These are phyloP conservation scores for Leptobrachium leishanense DNA, from an alignment of 2,113 vertebrate genomes.

Conservation along the genomic window DNA sequence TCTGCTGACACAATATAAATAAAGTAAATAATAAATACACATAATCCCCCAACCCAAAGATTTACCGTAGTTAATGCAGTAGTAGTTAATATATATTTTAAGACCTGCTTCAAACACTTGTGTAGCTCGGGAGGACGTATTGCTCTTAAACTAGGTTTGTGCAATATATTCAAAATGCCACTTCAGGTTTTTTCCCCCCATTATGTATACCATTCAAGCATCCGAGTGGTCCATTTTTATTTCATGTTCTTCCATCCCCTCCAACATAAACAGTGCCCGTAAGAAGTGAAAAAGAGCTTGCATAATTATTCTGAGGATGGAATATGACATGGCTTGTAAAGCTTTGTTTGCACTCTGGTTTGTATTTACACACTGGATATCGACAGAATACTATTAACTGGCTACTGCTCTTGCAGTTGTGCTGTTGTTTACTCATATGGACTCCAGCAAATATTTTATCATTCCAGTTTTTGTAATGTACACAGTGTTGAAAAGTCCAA, in stretches of 20 bases:
- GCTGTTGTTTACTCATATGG: slow-evolving; percentile 44
- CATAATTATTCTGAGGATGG: slow-evolving; percentile 41
- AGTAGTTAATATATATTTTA: not conserved
- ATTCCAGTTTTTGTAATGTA: slow-evolving; percentile 47
- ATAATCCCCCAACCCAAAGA: too few relatives aligned
- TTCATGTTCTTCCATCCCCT: slow-evolving; percentile 46
- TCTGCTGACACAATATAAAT: too few relatives aligned
- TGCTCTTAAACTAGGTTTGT: slow-evolving; percentile 37
- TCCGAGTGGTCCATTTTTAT: slow-evolving; percentile 40
- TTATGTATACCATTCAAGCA: slow-evolving; percentile 28
- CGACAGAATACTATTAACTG: slow-evolving; percentile 45
- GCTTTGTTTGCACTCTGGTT: slow-evolving; percentile 43
- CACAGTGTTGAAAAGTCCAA: slow-evolving; percentile 36
- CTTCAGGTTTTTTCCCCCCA: slow-evolving; percentile 33
- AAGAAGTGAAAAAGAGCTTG: not conserved
- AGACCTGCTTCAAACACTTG: slow-evolving; percentile 36
- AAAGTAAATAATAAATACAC: too few relatives aligned
- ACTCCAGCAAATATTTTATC: slow-evolving; percentile 48
- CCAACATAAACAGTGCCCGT: slow-evolving; percentile 25
- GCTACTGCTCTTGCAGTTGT: slow-evolving; percentile 32
- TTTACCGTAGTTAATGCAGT: too few relatives aligned
- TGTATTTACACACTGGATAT: slow-evolving; percentile 44
- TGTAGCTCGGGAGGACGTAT: slow-evolving; percentile 46
- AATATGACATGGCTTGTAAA: slow-evolving; percentile 43
- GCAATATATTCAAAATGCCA: slow-evolving; percentile 37